Percentiles rank a stretch among this genome's conserved stretches.
Conservation (phyloP, 1,140 invertebrate genomes). For the Potamilus streckersoni region DNA sequence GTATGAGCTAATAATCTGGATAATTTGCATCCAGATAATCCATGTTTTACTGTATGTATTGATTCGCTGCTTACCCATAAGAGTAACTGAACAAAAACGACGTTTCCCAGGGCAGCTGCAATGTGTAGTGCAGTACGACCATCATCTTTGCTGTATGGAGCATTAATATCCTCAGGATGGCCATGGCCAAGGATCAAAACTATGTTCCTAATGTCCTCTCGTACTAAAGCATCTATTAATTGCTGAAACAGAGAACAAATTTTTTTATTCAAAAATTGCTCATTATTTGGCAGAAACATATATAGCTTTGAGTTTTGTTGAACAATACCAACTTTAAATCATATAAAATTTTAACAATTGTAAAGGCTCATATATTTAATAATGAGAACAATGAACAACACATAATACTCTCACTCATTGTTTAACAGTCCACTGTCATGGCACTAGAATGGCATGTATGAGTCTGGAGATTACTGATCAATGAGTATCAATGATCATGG, state of each 20-base stretch:
- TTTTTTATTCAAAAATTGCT: background rate
- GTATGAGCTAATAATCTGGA: too few relatives aligned
- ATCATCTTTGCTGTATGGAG: conserved; percentile 74
- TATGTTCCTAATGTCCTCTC: conserved; percentile 71
- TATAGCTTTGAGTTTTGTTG: background rate
- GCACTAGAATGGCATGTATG: too few relatives aligned
- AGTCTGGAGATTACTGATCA: too few relatives aligned
- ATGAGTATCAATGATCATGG: too few relatives aligned
- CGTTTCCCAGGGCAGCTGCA: conserved; percentile 88
- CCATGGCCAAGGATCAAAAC: conserved; percentile 71
- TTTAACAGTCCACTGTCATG: too few relatives aligned
- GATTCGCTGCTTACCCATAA: conserved; percentile 83
- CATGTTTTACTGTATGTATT: too few relatives aligned
- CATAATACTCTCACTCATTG: too few relatives aligned
- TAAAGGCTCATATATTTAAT: too few relatives aligned
- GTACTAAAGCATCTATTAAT: conserved; percentile 81
- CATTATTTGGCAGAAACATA: background rate
- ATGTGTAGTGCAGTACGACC: conserved; percentile 85
- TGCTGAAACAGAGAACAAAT: conserved; percentile 71
- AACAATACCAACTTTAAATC: background rate
- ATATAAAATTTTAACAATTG: too few relatives aligned
- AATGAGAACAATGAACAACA: too few relatives aligned
- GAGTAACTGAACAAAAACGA: conserved; percentile 90
- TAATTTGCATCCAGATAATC: too few relatives aligned
- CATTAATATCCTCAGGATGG: conserved; percentile 71